Conservation (phyloP, 1,140 invertebrate species). For the Aphelinus atriplicis region DNA sequence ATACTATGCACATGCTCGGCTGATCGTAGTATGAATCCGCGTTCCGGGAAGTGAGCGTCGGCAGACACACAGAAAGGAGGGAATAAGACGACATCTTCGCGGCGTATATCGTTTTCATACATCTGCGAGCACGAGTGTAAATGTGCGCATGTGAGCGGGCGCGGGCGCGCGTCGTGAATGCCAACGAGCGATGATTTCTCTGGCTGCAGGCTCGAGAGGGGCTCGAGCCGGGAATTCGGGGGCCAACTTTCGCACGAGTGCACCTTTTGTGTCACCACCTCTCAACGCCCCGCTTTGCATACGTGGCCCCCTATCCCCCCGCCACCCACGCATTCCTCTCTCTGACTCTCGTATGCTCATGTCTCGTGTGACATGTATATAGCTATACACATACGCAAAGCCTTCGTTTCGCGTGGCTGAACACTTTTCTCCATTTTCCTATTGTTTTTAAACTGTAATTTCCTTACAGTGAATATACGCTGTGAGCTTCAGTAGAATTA, state of each 20-base stretch:
- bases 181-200: conserved; percentile 7
- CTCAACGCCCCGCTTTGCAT: background rate
- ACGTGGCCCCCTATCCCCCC: background rate
- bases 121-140: background rate
- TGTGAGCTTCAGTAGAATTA: too few species aligned
- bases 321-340: too few species aligned
- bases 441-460: too few species aligned
- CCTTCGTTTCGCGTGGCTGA: too few species aligned
- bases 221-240: conserved; percentile 19
- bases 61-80: background rate
- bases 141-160: too few species aligned
- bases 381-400: too few species aligned
- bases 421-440: too few species aligned
- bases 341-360: too few species aligned
- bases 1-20: background rate
- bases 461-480: too few species aligned
- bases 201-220: background rate
- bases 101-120: conserved; percentile 18
- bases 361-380: too few species aligned
- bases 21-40: background rate
- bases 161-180: background rate
- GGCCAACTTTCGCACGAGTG: conserved; percentile 28
- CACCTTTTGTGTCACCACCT: conserved; percentile 30
- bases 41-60: conserved; percentile 20
- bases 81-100: conserved; percentile 2